A percentile compares a stretch with the other conserved stretches of the same genome.
phyloP scores from a whole-genome alignment of 2,888 invertebrate genomes.

The Caenorhabditis drosophilae region DNA sequence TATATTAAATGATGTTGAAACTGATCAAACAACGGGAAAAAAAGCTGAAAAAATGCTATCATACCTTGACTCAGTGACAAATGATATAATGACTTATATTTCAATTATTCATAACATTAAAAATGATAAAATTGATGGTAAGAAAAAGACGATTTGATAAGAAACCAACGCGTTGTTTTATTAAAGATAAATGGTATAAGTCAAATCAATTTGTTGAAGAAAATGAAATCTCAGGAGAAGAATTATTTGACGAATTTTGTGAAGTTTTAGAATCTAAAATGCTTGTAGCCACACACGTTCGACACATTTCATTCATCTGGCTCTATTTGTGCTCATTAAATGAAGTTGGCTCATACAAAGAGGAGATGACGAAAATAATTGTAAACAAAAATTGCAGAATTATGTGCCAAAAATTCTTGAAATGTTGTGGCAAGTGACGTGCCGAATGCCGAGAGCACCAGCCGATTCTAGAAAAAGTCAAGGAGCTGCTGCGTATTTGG shows the following conservation, averaged over 20 bases:
- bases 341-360: slow-evolving; percentile 12
- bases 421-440: slow-evolving; percentile 54
- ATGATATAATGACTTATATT: slow-evolving; percentile 21
- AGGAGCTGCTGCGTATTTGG: slow-evolving; percentile 61
- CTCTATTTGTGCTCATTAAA: slow-evolving; percentile 55
- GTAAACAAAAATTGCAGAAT: slow-evolving; percentile 10
- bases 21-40: background rate
- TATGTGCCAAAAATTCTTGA: slow-evolving; percentile 44
- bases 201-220: no score
- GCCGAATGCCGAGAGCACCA: slow-evolving; percentile 49
- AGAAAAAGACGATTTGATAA: no score
- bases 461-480: slow-evolving; percentile 60
- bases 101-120: background rate
- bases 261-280: slow-evolving; percentile 52
- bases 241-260: slow-evolving; percentile 45
- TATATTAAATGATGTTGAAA: slow-evolving; percentile 23
- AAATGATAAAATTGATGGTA: no score
- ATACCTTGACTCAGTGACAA: slow-evolving; percentile 19
- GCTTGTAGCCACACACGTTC: slow-evolving; percentile 49
- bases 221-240: no score
- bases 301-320: slow-evolving; percentile 61
- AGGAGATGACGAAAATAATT: background rate
- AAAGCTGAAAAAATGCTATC: slow-evolving; percentile 13
- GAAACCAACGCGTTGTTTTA: no score
- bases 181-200: no score